phyloP scores from a whole-genome alignment of 2,113 vertebrate species.

The Oncorhynchus keta region DNA sequence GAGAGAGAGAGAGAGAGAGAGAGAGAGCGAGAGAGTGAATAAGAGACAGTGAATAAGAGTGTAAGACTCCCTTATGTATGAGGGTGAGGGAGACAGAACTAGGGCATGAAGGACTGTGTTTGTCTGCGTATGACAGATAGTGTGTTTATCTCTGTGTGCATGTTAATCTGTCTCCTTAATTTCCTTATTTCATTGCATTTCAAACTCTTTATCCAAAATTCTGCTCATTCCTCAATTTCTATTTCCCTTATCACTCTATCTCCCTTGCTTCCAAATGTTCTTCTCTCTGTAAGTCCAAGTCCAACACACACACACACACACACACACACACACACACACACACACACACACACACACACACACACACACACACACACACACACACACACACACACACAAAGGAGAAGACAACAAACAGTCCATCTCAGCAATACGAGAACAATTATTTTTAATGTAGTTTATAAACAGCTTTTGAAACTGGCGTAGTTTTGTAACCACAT shows the following conservation, averaged over 20 bases:
- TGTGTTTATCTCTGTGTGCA: too few species aligned
- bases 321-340: too few species aligned
- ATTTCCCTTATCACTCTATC: constrained; percentile 43
- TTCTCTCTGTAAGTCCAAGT: constrained; percentile 19
- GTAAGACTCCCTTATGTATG: too few species aligned
- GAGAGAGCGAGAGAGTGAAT: too few species aligned
- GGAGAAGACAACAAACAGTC: constrained; percentile 48
- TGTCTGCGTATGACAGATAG: too few species aligned
- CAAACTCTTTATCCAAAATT: constrained; percentile 28
- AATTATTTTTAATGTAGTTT: constrained; percentile 78
- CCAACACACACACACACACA: too few species aligned
- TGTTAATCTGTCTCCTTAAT: too few species aligned
- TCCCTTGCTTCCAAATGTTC: constrained; percentile 40
- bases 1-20: too few species aligned
- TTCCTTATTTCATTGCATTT: constrained; percentile 28
- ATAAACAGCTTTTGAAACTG: constrained; percentile 76
- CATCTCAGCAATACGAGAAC: constrained; percentile 65
- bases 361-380: neutral
- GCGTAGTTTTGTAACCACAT: constrained; percentile 71
- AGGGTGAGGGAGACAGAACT: too few species aligned
- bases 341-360: too few species aligned
- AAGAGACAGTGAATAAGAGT: too few species aligned
- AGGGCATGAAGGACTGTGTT: too few species aligned
- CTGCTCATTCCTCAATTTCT: constrained; percentile 22
- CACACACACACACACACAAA: constrained; percentile 34